phyloP scores from a whole-genome alignment of 2,797 vertebrate species.

The Parauchenoglanis ngamensis region DNA sequence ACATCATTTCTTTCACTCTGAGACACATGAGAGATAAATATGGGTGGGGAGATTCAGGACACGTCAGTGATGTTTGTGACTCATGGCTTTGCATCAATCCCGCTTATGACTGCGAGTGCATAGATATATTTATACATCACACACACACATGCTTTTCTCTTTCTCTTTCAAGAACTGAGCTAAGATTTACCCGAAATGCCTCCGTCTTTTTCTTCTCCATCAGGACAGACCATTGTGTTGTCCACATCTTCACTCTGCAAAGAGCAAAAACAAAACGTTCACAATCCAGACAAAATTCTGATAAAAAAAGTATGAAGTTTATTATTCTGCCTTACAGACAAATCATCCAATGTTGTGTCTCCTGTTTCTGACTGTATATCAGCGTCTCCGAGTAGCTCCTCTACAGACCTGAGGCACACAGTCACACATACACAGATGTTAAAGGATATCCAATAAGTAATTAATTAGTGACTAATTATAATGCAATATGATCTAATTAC shows the following conservation, averaged over 20 bases:
- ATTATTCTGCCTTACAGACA: constrained; percentile 63
- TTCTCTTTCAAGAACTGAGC: neutral
- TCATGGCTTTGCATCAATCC: neutral
- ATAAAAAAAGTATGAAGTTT: neutral
- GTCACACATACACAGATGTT: neutral
- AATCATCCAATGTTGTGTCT: constrained; percentile 58
- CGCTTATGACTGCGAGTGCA: neutral
- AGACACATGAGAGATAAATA: neutral
- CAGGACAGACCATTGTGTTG: constrained; percentile 48
- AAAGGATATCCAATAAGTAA: neutral
- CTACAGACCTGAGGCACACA: constrained; percentile 64
- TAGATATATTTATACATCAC: neutral
- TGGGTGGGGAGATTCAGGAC: neutral
- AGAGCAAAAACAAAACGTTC: constrained; percentile 30
- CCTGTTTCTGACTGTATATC: constrained; percentile 62
- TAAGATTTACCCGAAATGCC: constrained; percentile 64
- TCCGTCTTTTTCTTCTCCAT: constrained; percentile 66
- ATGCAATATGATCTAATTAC: neutral
- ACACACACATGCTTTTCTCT: neutral
- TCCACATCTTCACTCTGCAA: constrained; percentile 63
- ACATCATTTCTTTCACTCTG: neutral
- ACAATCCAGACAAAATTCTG: neutral
- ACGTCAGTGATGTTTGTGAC: neutral
- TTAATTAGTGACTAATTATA: no score
- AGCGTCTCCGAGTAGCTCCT: constrained; percentile 68